Evolutionary conservation across 2,888 invertebrate genomes (phyloP).

Genomic region (Ischnura elegans): DNA sequence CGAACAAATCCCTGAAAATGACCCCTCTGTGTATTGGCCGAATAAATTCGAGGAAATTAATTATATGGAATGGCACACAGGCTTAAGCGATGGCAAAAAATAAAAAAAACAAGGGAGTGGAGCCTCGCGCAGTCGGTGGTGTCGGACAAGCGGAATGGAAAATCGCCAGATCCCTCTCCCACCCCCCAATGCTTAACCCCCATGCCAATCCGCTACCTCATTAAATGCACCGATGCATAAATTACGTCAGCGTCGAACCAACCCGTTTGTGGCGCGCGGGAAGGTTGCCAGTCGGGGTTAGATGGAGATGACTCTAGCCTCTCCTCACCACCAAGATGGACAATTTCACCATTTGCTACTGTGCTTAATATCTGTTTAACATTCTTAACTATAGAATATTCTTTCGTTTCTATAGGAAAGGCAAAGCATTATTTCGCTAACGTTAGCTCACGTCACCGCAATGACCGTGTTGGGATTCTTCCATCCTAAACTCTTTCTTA

Average conservation of each 20-base stretch:
- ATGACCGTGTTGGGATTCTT: too few relatives aligned
- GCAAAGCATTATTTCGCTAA: too few relatives aligned
- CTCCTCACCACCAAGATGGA: not conserved
- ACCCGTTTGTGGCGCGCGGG: not conserved
- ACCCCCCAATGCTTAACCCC: not conserved
- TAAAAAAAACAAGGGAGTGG: too few relatives aligned
- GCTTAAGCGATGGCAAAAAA: not conserved
- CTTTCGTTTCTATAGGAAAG: too few relatives aligned
- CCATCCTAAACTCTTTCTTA: too few relatives aligned
- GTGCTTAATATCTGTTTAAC: too few relatives aligned
- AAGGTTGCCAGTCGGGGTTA: too few relatives aligned
- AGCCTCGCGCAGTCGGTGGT: not conserved
- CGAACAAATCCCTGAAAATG: not conserved
- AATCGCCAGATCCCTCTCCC: not conserved
- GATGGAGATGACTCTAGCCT: not conserved
- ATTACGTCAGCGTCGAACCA: slow-evolving; percentile 19
- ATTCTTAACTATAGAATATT: too few relatives aligned
- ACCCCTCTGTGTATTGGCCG: not conserved
- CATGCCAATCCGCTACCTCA: not conserved
- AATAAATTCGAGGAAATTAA: slow-evolving; percentile 41
- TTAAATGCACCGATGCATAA: slow-evolving; percentile 25
- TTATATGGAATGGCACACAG: not conserved
- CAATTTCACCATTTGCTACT: too few relatives aligned
- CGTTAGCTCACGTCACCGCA: too few relatives aligned
- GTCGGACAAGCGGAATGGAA: not conserved